Conservation (phyloP, 1,140 invertebrate species). For the Drosophila tani region DNA sequence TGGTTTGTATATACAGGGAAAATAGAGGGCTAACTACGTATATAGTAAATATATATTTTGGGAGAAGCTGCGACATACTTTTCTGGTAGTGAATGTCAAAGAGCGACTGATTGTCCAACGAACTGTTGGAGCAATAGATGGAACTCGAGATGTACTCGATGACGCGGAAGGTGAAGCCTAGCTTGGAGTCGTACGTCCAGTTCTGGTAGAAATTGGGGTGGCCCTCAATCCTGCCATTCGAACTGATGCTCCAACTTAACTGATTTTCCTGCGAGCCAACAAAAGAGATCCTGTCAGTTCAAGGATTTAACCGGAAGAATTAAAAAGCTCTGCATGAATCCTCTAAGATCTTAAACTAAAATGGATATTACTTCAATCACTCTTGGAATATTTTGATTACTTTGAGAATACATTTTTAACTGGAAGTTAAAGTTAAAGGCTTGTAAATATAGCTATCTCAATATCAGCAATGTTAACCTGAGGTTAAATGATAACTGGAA, state of each 20-base stretch:
- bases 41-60: neutral
- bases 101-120: neutral
- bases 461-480: neutral
- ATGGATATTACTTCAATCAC: too few species aligned
- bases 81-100: constrained; percentile 38
- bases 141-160: constrained; percentile 20
- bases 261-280: constrained; percentile 6
- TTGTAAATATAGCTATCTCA: too few species aligned
- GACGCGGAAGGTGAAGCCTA: constrained; percentile 57
- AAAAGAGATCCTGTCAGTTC: constrained; percentile 1
- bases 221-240: constrained; percentile 22
- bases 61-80: constrained; percentile 12
- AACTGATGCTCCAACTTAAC: constrained; percentile 27
- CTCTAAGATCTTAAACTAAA: too few species aligned
- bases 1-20: constrained; percentile 16
- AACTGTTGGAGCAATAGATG: constrained; percentile 1
- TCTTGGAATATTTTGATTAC: too few species aligned
- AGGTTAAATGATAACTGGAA: neutral
- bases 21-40: constrained; percentile 19
- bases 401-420: too few species aligned
- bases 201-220: constrained; percentile 37
- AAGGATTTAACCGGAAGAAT: too few species aligned
- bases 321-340: neutral
- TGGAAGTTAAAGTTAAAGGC: too few species aligned
- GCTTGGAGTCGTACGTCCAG: constrained; percentile 42